A percentile compares a stretch with the other conserved stretches of the same genome.
phyloP scores from a whole-genome alignment of 2,113 vertebrate genomes.

The Lamprologus lemairii region DNA sequence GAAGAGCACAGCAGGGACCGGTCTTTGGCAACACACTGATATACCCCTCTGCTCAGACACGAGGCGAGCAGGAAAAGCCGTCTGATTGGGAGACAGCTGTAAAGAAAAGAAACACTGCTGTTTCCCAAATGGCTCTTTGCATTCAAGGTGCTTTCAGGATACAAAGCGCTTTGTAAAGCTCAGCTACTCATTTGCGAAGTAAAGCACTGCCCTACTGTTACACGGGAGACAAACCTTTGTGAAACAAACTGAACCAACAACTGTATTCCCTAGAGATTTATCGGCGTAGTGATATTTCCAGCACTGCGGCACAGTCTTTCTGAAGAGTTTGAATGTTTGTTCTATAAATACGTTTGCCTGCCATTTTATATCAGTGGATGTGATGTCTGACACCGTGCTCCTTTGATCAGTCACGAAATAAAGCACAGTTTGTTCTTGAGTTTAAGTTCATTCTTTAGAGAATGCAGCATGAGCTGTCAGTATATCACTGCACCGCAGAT shows the following conservation, averaged over 20 bases:
- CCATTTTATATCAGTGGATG: background rate
- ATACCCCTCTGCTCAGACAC: background rate
- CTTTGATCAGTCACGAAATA: background rate
- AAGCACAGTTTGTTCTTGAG: background rate
- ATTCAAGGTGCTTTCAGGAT: background rate
- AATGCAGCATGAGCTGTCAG: background rate
- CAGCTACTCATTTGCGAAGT: background rate
- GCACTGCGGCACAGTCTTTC: background rate
- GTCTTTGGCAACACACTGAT: background rate
- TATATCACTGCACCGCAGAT: background rate
- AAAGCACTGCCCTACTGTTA: background rate
- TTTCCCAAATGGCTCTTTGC: background rate
- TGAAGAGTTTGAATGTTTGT: background rate
- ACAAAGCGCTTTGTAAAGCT: background rate
- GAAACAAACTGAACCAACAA: background rate
- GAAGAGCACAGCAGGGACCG: background rate
- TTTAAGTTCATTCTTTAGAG: background rate
- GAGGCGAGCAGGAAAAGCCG: background rate
- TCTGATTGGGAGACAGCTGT: background rate
- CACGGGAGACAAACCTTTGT: background rate
- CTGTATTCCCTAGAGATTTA: background rate
- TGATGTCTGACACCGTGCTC: background rate
- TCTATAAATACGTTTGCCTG: slow-evolving; percentile 6
- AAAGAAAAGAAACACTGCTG: background rate
- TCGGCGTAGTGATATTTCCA: background rate